Conservation (phyloP, 2,888 invertebrate species). For the Latrodectus elegans region DNA sequence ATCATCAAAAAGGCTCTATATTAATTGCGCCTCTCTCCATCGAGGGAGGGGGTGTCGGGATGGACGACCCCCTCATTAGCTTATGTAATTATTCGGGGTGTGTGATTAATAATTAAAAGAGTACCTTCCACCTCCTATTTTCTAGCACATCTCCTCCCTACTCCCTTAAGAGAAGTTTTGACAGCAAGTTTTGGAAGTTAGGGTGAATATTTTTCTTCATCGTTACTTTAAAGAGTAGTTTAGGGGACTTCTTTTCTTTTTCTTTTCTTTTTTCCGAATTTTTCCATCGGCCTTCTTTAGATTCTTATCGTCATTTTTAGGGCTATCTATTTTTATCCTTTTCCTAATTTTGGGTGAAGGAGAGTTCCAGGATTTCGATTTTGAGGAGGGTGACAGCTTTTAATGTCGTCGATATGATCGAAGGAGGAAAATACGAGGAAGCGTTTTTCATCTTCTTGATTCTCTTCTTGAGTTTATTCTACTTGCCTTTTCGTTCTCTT, state of each 20-base stretch:
- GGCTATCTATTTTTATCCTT: constrained; percentile 36
- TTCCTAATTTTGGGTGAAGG: background rate
- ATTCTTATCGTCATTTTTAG: constrained; percentile 33
- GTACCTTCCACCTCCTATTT: constrained; percentile 13
- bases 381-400: background rate
- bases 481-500: too few relatives aligned
- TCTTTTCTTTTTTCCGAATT: background rate
- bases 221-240: constrained; percentile 25
- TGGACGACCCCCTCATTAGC: constrained; percentile 51
- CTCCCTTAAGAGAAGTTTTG: constrained; percentile 44
- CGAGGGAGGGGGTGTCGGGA: background rate
- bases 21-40: constrained; percentile 56
- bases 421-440: too few relatives aligned
- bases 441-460: too few relatives aligned
- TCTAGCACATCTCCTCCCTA: constrained; percentile 1
- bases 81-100: constrained; percentile 59
- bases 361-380: background rate
- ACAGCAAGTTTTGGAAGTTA: constrained; percentile 59
- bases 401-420: background rate
- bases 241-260: background rate
- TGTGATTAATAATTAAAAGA: constrained; percentile 68
- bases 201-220: constrained; percentile 45
- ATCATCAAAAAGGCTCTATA: constrained; percentile 67
- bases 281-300: background rate
- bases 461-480: too few relatives aligned